Conservation (phyloP, 2,888 invertebrate species). For the Harpagoxenus sublaevis region DNA sequence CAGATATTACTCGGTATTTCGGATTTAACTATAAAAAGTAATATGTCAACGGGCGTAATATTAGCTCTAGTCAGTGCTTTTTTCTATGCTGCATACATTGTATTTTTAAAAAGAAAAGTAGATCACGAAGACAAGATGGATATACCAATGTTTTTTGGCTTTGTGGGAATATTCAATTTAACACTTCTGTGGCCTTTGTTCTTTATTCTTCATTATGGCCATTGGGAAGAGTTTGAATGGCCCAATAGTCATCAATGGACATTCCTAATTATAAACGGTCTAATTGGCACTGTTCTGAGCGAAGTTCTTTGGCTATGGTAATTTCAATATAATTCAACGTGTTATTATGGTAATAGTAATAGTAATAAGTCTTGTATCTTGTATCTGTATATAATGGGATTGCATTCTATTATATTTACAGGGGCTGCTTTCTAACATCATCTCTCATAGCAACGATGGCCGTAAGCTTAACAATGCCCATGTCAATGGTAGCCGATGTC, state of each 20-base stretch:
- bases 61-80: slow-evolving; percentile 95
- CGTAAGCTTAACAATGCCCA: slow-evolving; percentile 94
- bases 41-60: slow-evolving; percentile 92
- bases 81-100: slow-evolving; percentile 96
- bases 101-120: slow-evolving; percentile 94
- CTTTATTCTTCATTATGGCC: slow-evolving; percentile 93
- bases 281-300: slow-evolving; percentile 96
- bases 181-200: slow-evolving; percentile 96
- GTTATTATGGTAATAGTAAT: background rate
- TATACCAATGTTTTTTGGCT: slow-evolving; percentile 98
- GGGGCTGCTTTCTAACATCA: slow-evolving; percentile 98
- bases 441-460: slow-evolving; percentile 95
- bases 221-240: slow-evolving; percentile 94
- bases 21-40: slow-evolving; percentile 89
- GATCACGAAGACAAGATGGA: slow-evolving; percentile 97
- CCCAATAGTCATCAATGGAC: slow-evolving; percentile 94
- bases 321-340: slow-evolving; percentile 75
- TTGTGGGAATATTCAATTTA: slow-evolving; percentile 97
- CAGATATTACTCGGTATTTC: slow-evolving; percentile 93
- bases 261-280: slow-evolving; percentile 93
- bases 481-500: slow-evolving; percentile 95
- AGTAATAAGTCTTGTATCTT: background rate
- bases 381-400: background rate
- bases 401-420: slow-evolving; percentile 84
- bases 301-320: slow-evolving; percentile 98